Conservation (phyloP, 1,140 invertebrate genomes). For the Zaprionus davidi region DNA sequence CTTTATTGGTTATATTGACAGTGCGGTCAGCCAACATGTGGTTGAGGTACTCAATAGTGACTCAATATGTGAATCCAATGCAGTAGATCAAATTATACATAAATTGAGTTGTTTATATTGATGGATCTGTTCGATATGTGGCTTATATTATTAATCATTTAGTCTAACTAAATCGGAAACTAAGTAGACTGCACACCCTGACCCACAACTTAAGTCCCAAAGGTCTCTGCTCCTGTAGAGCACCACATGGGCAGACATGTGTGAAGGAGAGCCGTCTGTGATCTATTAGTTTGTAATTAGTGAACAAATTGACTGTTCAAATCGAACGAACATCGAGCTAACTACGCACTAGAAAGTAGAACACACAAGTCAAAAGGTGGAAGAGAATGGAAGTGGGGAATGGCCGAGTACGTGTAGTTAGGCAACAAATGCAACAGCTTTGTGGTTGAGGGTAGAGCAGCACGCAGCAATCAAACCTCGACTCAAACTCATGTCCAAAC, state of each 20-base stretch:
- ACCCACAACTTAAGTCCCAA: background rate
- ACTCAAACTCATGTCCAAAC: background rate
- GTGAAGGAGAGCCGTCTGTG: background rate
- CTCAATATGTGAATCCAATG: background rate
- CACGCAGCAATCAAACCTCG: conserved; percentile 1
- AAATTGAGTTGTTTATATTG: background rate
- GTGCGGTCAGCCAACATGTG: conserved; percentile 15
- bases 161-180: too few relatives aligned
- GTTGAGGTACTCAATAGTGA: background rate
- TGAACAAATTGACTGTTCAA: conserved; percentile 25
- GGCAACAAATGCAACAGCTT: conserved; percentile 43
- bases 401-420: background rate
- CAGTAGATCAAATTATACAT: background rate
- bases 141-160: background rate
- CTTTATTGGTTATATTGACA: conserved; percentile 40
- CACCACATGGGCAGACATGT: background rate
- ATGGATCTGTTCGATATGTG: background rate
- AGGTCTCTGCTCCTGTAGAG: background rate
- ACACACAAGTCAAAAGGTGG: background rate
- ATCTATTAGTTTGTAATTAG: conserved; percentile 37
- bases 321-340: conserved; percentile 24
- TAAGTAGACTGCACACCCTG: background rate
- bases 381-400: background rate
- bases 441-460: conserved; percentile 4
- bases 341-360: conserved; percentile 20